Evolutionary conservation across 2,113 vertebrate species (phyloP).

Genomic region (Microtus richardsoni): DNA sequence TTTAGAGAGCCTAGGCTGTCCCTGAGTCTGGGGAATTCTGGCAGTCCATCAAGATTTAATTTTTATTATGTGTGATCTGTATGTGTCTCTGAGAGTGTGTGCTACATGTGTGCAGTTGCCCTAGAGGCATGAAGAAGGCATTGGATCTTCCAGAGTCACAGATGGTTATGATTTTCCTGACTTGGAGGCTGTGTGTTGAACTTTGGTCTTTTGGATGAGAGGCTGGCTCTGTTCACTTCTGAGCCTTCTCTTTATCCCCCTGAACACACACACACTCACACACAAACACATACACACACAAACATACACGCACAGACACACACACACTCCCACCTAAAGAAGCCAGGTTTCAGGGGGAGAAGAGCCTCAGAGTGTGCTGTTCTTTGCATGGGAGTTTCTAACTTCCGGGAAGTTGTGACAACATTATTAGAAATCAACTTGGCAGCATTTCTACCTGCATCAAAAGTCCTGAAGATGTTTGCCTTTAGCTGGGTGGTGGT

Average conservation of each 20-base stretch:
- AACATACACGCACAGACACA: neutral
- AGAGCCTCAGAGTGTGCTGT: neutral
- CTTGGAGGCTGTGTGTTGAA: no score
- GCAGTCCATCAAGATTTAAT: neutral
- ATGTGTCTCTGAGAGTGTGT: neutral
- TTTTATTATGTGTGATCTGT: neutral
- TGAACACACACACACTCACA: neutral
- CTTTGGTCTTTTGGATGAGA: no score
- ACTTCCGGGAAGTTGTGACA: neutral
- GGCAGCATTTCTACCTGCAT: neutral
- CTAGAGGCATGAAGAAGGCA: neutral
- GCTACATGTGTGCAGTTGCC: neutral
- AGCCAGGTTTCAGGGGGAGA: accelerated
- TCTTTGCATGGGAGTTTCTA: neutral
- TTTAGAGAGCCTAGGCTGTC: neutral
- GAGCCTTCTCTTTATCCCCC: neutral
- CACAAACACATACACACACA: neutral
- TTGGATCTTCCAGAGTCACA: no score
- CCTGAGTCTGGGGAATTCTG: neutral
- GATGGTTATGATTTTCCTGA: neutral
- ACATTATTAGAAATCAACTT: neutral
- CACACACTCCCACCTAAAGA: neutral
- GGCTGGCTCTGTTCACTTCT: no score
- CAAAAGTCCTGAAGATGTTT: neutral
- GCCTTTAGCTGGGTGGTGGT: neutral